Evolutionary conservation across 2,888 invertebrate genomes (phyloP), one percentile per base, ranked within the genome.

Genomic region (Onchidella celtica): DNA sequence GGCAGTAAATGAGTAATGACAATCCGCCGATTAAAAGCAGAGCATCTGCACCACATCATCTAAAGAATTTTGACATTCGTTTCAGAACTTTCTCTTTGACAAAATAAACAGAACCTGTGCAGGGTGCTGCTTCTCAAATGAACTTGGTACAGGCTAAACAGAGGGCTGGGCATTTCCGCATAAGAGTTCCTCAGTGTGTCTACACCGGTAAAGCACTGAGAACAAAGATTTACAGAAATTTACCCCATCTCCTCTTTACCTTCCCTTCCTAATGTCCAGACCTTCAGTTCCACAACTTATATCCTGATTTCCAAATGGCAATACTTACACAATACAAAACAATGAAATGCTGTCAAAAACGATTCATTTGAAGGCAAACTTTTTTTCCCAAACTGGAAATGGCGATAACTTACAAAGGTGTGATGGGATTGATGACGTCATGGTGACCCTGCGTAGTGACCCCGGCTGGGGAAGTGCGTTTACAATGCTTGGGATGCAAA

Each of bases 391-490:
- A 86, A 84, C 83, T 86, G 85, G 86, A 86, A 86, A 86, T 86
- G 86, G 86, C 86, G 85, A 85, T 79, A 79, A 70, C 80, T 76
- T 72, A 69, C 68, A 69, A 65, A 79, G 85, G 84, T 81, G 81
- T 83, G 77, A 74, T 83, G 84, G 84, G 83, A 84, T 84, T 57
- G 85, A 79, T 86, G 86, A 86, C 86, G 86, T 86, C 86, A 86
- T 79, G 59, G 81, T 85, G 86, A 86, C 86, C 86, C 85, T 84
- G 85, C 76, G 84, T 84, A 82, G 81, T 86, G 86, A 86, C 86
- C 86, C 85, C 84, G 84, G 83, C 85, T 84, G 83, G 86, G 83
- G 84, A 83, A 86, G 85, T 86, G 84, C 84, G 85, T 86, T 82
- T 83, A 81, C 81, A 78, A 82, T 79, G 80, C 82, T 69, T 77